These are phyloP conservation scores for Dastarcus helophoroides DNA, from an alignment of 2,888 invertebrate genomes.

Conservation along the genomic window DNA sequence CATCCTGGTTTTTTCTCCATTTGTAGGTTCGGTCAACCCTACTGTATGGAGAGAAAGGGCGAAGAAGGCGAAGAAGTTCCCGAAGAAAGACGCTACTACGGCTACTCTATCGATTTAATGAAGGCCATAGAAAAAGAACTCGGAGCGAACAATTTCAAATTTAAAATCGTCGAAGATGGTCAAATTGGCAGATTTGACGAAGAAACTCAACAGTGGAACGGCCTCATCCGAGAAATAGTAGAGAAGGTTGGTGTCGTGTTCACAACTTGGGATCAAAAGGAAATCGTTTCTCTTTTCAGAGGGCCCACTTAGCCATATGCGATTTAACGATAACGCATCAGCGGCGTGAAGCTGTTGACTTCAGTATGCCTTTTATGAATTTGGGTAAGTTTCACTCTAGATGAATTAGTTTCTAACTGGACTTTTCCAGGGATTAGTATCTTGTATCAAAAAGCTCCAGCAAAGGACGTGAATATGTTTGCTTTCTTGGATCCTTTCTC, in stretches of 20 bases:
- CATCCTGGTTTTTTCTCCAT: too few species aligned
- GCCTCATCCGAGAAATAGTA: conserved; percentile 60
- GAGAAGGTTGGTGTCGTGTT: conserved; percentile 50
- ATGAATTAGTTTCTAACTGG: too few species aligned
- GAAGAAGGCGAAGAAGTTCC: conserved; percentile 48
- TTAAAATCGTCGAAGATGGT: conserved; percentile 53
- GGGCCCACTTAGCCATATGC: conserved; percentile 89
- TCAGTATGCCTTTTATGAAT: conserved; percentile 96
- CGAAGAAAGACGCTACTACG: conserved; percentile 72
- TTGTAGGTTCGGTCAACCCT: conserved; percentile 60
- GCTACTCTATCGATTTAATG: conserved; percentile 86
- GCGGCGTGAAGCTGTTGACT: conserved; percentile 79
- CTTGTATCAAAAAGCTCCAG: conserved; percentile 68
- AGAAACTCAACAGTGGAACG: conserved; percentile 64
- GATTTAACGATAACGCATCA: conserved; percentile 92
- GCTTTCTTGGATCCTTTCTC: conserved; percentile 84
- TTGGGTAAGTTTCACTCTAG: too few species aligned
- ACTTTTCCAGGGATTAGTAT: conserved; percentile 66
- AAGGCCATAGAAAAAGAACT: conserved; percentile 52
- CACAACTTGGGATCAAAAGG: conserved; percentile 18
- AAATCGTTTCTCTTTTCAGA: conserved; percentile 49
- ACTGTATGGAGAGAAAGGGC: conserved; percentile 46
- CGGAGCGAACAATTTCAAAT: conserved; percentile 53
- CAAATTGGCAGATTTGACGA: conserved; percentile 61
- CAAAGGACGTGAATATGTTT: conserved; percentile 69